These are phyloP conservation scores for Sepioteuthis lessoniana DNA, from an alignment of 2,888 invertebrate species.

Conservation along the genomic window DNA sequence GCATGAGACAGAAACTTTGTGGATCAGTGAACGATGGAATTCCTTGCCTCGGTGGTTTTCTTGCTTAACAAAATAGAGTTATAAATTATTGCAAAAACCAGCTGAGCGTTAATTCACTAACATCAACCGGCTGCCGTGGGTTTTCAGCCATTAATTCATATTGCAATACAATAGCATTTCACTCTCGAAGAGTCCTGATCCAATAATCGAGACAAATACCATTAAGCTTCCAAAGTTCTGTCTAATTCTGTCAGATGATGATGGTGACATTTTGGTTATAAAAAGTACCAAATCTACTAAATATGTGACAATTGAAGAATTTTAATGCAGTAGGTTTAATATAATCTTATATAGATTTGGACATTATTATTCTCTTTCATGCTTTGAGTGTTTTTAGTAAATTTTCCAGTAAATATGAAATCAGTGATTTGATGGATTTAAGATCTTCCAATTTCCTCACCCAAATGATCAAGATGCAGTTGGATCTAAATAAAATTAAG, in stretches of 20 bases:
- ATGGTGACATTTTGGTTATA: not conserved
- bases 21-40: conserved; percentile 42
- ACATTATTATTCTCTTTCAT: no score
- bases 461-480: no score
- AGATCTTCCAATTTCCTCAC: no score
- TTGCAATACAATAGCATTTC: conserved; percentile 44
- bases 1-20: conserved; percentile 40
- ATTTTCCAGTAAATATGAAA: no score
- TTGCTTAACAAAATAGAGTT: conserved; percentile 46
- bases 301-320: no score
- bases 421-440: no score
- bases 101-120: conserved; percentile 44
- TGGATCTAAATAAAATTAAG: no score
- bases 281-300: no score
- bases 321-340: no score
- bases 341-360: no score
- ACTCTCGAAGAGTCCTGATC: not conserved
- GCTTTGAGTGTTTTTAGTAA: no score
- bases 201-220: not conserved
- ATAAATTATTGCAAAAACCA: conserved; percentile 39
- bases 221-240: not conserved
- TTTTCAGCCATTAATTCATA: conserved; percentile 35
- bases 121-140: conserved; percentile 17
- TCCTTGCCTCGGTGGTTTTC: conserved; percentile 39
- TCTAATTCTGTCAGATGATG: not conserved